Base-by-base conservation (phyloP, 2,888 invertebrate species). In the Yponomeuta plumbellus region DNA sequence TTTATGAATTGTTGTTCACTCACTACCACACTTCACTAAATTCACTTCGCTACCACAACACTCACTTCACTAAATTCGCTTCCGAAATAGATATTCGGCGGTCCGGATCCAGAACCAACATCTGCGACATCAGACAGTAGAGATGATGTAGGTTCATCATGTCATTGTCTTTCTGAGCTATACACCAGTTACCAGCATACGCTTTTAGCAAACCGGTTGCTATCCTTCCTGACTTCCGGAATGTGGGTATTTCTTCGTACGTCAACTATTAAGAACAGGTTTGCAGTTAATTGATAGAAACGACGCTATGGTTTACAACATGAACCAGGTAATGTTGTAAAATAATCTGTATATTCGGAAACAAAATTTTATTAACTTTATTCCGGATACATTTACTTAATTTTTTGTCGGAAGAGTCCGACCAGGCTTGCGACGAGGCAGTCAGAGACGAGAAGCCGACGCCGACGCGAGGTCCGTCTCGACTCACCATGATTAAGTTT, bases 31-130 rank as follows among this genome's bases (percentile, higher is more conserved):
- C 5, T 8, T 39, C 39, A 39, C 39, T 39, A 17, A 13, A 52
- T 17, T 52, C 44, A 17, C 44, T 52, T 52, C 44, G 11, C 39
- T 39, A 5, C 11, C 39, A 52, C 44, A 17, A 52, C 13, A 52
- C 8, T 34, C 34, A 34, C 34, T 34, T 34, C 5, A 8, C 34
- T 10, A 34, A 17, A 52, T 52, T 52, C 44, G 5, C 44, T 13
- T 52, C 17, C 17, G 17, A 52, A 40, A 86, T 81, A 11, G 79
- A 69, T 23, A 81, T 11, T 61, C 88, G 76, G 2, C 69, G 8
- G 0, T 68, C 69, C 0, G 87, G 86, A 65, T 83, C 71, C 21
- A 85, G 58, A 0, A 67, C 64, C 68, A 88, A 71, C 85, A 88
- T 87, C 69, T 79, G 68, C 23, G 76, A 65, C 61, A 87, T 69